Conservation (phyloP, 2,888 invertebrate genomes). For the Epsilonema sp. region DNA sequence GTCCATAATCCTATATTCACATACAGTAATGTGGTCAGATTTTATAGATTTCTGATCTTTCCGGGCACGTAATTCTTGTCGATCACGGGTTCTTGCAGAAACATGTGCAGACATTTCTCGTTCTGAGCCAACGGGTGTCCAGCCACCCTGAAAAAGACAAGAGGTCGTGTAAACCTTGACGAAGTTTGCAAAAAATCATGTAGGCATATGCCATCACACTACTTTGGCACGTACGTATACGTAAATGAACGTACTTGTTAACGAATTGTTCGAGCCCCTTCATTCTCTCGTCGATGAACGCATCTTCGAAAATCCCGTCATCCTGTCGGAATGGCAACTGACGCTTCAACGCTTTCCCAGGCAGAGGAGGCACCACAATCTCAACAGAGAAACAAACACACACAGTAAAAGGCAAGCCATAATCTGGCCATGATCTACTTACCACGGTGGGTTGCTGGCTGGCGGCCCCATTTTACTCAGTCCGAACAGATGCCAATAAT, state of each 20-base stretch:
- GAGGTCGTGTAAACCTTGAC: too few species aligned
- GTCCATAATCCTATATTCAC: too few species aligned
- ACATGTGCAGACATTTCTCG: conserved; percentile 96
- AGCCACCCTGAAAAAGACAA: conserved; percentile 64
- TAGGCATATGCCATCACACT: too few species aligned
- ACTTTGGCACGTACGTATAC: background rate
- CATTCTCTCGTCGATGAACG: conserved; percentile 93
- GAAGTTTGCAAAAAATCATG: too few species aligned
- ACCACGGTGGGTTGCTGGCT: too few species aligned
- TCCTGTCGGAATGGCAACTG: conserved; percentile 95
- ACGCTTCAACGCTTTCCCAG: conserved; percentile 93
- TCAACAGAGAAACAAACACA: too few species aligned
- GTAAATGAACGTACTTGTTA: conserved; percentile 53
- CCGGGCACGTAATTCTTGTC: conserved; percentile 99
- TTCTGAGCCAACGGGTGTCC: conserved; percentile 97
- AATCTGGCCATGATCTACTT: too few species aligned
- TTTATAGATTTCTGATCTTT: conserved; percentile 59
- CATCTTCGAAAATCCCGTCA: conserved; percentile 97
- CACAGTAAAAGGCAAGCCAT: too few species aligned
- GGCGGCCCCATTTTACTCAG: too few species aligned
- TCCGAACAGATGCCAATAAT: too few species aligned
- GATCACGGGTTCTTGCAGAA: conserved; percentile 85
- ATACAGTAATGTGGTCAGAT: too few species aligned
- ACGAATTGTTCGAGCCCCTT: conserved; percentile 92
- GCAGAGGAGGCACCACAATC: conserved; percentile 95